Evolutionary conservation across 2,797 vertebrate genomes (phyloP), one percentile per base, ranked within the genome.

Genomic region (Octomys mimax): DNA sequence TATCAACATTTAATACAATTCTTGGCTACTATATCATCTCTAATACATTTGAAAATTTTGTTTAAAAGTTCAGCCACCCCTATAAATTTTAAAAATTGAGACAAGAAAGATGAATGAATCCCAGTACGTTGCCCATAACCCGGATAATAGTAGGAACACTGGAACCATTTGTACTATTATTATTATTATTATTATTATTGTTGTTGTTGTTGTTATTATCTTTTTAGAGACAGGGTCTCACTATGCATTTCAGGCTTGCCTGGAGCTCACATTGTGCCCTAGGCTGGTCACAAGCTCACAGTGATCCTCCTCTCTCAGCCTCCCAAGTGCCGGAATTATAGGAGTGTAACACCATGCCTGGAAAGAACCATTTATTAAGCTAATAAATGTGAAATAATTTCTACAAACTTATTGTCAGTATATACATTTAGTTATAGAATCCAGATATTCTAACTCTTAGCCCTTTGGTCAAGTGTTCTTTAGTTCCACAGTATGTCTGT

Each of bases 1-100:
- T 42, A 89, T 46, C 26, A 70, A 64, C 42, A 8, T 46, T 92
- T 95, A 75, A 81, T 87, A 89, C 86, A 46, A 94, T 71, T 94
- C 21, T 81, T 92, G 36, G 4, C 28, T 46, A 83, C 6, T 21
- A 87, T 33, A 66, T 61, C 46, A 92, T 89, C 46, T 66, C 83
- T 10, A 92, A 92, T 4, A 84, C 2, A 91, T 89, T 81, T 91
- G 22, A 66, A 59, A 62, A 92, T 91, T 95, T 85, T 18, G 52
- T 21, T 52, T 21, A 52, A 18, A 52, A 52, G 31, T 78, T 78
- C 49, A 19, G 21, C 9, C 24, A 77, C 42, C 13, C 42, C 73
- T 49, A 46, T 77, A 77, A 77, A 77, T 46, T 77, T 77, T 77
- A 77, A 77, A 22, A 28, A 16, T 77, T 77, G 12, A 81, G 24